Base-by-base conservation (phyloP, 2,113 vertebrate species). In the Ginglymostoma cirratum region DNA sequence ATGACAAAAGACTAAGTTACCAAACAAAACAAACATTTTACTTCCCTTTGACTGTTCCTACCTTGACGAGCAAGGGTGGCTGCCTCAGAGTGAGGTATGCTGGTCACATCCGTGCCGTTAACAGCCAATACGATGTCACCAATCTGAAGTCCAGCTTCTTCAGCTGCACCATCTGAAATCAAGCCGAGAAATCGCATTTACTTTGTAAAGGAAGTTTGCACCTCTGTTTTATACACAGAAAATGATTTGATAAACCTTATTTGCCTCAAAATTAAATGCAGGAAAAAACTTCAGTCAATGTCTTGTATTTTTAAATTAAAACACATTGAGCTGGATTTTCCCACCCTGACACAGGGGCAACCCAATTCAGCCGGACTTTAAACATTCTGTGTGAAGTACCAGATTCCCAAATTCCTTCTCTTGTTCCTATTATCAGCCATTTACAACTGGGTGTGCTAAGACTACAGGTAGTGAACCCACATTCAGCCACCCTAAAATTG, bases 101-200 rank as follows among this genome's bases (percentile, higher is more conserved):
- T 98, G 87, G 98, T 98, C 96, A 99, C 99, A 96, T 99, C 98
- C 0, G 98, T 98, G 96, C 98, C 98, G 6, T 99, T 99, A 95
- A 99, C 98, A 89, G 98, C 98, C 96, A 98, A 96, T 92, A 99
- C 97, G 86, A 97, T 98, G 89, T 99, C 99, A 96, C 99, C 98
- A 0, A 98, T 98, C 95, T 98, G 98, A 85, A 99, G 97, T 0
- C 98, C 98, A 0, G 98, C 98, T 97, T 99, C 98, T 96, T 99
- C 98, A 30, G 98, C 98, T 0, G 98, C 98, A 3, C 98, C 98
- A 96, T 99, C 99, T 99, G 96, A 67, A 97, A 97, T 5, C 2
- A 96, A 96, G 42, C 3, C 55, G 42, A 70, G 24, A 95, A 48
- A 52, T 34, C 67, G 52, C 55, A 96, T 38, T 61, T 38, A 10